Evolutionary conservation across 2,113 vertebrate species (phyloP).

Genomic region (Oceanites oceanicus): DNA sequence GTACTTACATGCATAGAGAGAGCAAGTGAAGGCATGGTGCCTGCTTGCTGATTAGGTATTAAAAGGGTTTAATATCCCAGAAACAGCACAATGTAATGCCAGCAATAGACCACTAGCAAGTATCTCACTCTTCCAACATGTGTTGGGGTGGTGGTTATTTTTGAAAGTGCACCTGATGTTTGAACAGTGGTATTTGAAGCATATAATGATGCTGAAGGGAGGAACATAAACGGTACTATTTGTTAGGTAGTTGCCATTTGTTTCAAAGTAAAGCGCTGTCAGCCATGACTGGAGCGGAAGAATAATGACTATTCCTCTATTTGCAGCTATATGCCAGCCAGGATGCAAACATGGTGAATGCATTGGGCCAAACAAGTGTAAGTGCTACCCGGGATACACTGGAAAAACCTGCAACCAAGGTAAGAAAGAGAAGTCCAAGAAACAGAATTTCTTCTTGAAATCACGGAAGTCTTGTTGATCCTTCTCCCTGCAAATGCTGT

Average conservation of each 20-base stretch:
- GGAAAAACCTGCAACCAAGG: conserved; percentile 99
- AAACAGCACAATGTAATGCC: not conserved
- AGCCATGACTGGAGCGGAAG: not conserved
- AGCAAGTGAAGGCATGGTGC: not conserved
- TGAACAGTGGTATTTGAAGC: not conserved
- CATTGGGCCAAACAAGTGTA: conserved; percentile 94
- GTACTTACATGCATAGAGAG: not conserved
- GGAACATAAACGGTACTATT: not conserved
- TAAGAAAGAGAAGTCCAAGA: conserved; percentile 63
- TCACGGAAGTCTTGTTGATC: not conserved
- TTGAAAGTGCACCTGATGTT: not conserved
- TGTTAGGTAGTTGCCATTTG: not conserved
- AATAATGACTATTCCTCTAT: not conserved
- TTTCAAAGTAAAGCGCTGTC: not conserved
- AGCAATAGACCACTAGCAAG: not conserved
- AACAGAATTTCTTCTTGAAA: not conserved
- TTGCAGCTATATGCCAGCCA: conserved; percentile 90
- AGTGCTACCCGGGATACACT: conserved; percentile 90
- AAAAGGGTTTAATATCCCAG: not conserved
- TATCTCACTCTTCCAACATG: not conserved
- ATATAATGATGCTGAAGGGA: not conserved
- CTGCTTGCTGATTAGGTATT: not conserved
- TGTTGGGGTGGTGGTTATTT: not conserved
- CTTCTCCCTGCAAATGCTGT: not conserved
- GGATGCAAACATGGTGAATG: conserved; percentile 96